Evolutionary conservation across 1,140 invertebrate species (phyloP), one percentile per base, ranked within the genome.

Genomic region (Aphis craccivora): DNA sequence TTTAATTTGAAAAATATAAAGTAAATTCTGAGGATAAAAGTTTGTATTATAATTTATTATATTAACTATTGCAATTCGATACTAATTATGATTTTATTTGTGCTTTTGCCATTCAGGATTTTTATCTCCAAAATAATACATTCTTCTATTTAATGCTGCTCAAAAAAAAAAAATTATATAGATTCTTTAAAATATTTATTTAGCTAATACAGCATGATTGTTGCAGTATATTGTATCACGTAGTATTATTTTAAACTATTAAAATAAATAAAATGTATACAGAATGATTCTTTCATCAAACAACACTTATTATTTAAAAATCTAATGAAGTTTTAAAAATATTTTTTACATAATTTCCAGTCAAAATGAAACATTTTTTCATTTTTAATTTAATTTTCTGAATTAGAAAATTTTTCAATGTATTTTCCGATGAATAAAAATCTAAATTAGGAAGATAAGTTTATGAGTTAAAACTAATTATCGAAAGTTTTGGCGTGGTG

Each of bases 1-100:
- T 88, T 88, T 48, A 48, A 88, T 48, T 48, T 22, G 5, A 88
- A n/a, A 87, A 88, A 53, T 76, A 76, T 43, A 90, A 90, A 90
- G 22, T 53, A 25, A 48, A 88, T 51, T 48, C 30, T 30, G 45
- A 40, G 14, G 20, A 40, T 40, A 90, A 90, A 43, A 89, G 40
- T 55, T 89, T 35, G 51, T 37, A 53, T 55, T 89, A 45, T 86
- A 45, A 83, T 83, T 83, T 9, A 84, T 84, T 23, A 43, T 43
- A 30, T 18, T 35, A 14, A 25, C 45, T 30, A 48, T 48, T 88
- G 3, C 45, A 48, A 23, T n/a, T 88, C 14, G 5, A 88, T 30
- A 88, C 18, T 88, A 35, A 88, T 86, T 45, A 84, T 84, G 23
- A 43, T 76, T 76, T 76, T 76, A n/a, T 76, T 76, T 76, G 60